A percentile compares a stretch with the other conserved stretches of the same genome.
Conservation (phyloP, 2,888 invertebrate genomes). For the Noctua fimbriata region DNA sequence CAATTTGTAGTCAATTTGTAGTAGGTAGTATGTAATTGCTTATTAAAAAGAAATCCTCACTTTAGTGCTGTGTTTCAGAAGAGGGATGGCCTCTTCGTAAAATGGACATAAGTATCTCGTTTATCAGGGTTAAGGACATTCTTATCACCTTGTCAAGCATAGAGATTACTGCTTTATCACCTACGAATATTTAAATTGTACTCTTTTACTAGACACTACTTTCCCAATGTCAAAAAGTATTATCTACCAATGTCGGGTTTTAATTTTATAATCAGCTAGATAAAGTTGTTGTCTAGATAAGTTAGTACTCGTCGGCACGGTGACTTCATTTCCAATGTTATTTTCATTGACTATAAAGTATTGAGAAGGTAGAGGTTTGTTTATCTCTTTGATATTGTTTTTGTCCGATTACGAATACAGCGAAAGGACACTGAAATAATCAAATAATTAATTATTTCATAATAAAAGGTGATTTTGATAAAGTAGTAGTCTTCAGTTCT, state of each 20-base stretch:
- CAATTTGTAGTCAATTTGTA: neutral
- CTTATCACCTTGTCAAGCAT: conserved; percentile 8
- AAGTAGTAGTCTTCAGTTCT: too few species aligned
- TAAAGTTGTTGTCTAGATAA: conserved; percentile 23
- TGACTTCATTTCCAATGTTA: conserved; percentile 11
- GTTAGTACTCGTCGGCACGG: neutral
- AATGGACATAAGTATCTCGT: neutral
- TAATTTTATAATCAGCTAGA: conserved; percentile 42
- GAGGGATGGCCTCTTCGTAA: neutral
- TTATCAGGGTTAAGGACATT: conserved; percentile 27
- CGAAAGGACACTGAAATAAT: neutral
- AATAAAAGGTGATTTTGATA: too few species aligned
- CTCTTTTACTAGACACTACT: neutral
- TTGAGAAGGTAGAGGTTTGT: neutral
- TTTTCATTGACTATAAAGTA: conserved; percentile 12
- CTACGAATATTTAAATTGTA: conserved; percentile 6
- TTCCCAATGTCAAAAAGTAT: conserved; percentile 18
- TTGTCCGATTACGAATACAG: conserved; percentile 19
- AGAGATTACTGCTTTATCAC: conserved; percentile 24
- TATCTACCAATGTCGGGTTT: conserved; percentile 41
- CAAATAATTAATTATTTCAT: neutral
- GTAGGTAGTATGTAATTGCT: neutral
- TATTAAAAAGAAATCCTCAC: neutral
- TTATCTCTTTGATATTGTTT: neutral
- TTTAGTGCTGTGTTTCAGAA: too few species aligned